Evolutionary conservation across 1,140 invertebrate genomes (phyloP).

Genomic region (Papilio aristodemus): DNA sequence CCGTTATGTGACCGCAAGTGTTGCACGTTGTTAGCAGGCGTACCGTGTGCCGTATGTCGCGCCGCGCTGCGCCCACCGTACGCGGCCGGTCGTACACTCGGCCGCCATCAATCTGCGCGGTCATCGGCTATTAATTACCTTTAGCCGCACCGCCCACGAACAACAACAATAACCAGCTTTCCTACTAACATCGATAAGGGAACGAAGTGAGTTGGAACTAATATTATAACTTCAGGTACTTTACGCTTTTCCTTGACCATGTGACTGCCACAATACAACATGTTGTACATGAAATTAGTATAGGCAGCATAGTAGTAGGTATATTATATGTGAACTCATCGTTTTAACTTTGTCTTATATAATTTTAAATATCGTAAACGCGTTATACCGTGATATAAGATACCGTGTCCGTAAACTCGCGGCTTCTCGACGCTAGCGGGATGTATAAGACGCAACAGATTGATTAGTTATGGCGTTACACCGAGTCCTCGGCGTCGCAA

Average conservation of each 20-base stretch:
- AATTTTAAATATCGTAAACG: too few species aligned
- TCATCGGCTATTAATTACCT: constrained; percentile 44
- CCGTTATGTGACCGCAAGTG: constrained; percentile 4
- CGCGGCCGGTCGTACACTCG: constrained; percentile 39
- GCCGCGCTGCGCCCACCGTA: constrained; percentile 5
- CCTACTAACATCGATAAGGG: not conserved
- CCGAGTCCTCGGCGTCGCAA: constrained; percentile 31
- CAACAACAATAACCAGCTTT: too few species aligned
- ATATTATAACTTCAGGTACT: too few species aligned
- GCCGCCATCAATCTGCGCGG: constrained; percentile 47
- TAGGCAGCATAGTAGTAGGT: too few species aligned
- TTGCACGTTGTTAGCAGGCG: not conserved
- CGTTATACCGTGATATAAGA: not conserved
- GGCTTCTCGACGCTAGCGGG: not conserved
- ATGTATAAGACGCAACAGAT: constrained; percentile 36
- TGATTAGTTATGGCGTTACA: constrained; percentile 42
- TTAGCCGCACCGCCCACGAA: not conserved
- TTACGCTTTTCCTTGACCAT: too few species aligned
- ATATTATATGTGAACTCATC: too few species aligned
- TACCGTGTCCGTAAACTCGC: not conserved
- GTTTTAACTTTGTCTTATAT: too few species aligned
- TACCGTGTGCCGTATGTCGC: not conserved
- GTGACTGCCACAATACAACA: too few species aligned
- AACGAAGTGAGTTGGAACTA: not conserved
- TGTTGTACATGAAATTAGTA: too few species aligned